phyloP scores from a whole-genome alignment of 2,113 vertebrate genomes.

The Cyphomyrus plagiostoma region DNA sequence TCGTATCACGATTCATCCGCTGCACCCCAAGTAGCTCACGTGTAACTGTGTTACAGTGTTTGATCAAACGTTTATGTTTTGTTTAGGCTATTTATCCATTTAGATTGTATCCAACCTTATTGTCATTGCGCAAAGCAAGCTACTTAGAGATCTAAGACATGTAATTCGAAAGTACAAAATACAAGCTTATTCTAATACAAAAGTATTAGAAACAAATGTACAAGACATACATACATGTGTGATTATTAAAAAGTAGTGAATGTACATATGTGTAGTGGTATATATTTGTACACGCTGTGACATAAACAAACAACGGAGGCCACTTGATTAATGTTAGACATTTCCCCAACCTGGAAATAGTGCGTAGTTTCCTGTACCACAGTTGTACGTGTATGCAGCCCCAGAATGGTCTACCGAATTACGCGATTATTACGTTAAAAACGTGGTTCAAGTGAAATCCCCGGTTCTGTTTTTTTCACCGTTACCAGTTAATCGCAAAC shows the following conservation, averaged over 20 bases:
- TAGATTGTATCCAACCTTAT: background rate
- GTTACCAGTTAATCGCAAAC: background rate
- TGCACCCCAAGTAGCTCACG: background rate
- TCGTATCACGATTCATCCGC: background rate
- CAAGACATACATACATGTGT: background rate
- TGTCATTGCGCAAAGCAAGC: background rate
- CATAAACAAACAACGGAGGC: background rate
- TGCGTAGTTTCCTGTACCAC: background rate
- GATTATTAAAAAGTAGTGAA: background rate
- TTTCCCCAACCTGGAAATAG: background rate
- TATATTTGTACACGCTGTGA: background rate
- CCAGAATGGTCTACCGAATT: background rate
- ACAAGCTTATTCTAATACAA: background rate
- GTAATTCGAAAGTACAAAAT: background rate
- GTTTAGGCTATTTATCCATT: background rate
- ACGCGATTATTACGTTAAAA: background rate
- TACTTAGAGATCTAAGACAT: background rate
- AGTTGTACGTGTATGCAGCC: background rate
- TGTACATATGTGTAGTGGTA: background rate
- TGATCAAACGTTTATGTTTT: background rate
- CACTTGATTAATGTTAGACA: background rate
- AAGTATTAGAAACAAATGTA: background rate
- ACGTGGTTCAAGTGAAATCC: background rate
- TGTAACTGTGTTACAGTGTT: background rate
- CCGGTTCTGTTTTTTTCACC: background rate